Evolutionary conservation across 1,140 invertebrate genomes (phyloP), one percentile per base, ranked within the genome.

Genomic region (Diabrotica undecimpunctata): DNA sequence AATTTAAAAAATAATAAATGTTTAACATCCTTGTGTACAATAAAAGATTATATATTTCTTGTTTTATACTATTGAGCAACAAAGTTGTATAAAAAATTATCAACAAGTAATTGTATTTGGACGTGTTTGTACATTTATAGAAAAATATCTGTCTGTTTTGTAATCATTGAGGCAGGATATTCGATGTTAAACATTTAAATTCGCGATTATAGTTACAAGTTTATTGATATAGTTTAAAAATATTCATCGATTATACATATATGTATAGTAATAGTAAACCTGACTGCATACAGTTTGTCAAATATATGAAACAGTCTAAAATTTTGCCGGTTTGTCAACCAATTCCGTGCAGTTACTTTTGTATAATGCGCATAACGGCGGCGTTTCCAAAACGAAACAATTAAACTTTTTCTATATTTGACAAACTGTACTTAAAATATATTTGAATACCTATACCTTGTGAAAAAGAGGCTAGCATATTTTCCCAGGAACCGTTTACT

Each of bases 101-200:
- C 67, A 62, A 65, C 68, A 66, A 67, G 53, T 54, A 38, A 41
- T 60, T 57, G 52, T 54, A 61, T 59, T 63, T 61, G 59, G 64
- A 66, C 62, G 64, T 58, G 59, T 12, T 67, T 70, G 69, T 66
- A 69, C 53, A 72, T 70, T 61, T 61, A 57, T 72, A 73, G 70
- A 75, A 73, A 75, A 73, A 74, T 74, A 75, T 68, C 56, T 61
- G 58, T 71, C 35, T 67, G 52, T 66, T 51, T 66, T 38, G 53
- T 54, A 54, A 37, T 25, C 62, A 56, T 65, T 50, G 64, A 58
- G 66, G 65, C 67, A 66, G 62, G 62, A 65, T 62, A 51, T 68
- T 70, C 70, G 74, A 75, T 75, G 74, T 75, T 75, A 75, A 75
- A 75, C 74, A 75, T 75, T 75, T 75, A 72, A 69, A 66, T 62